phyloP scores from a whole-genome alignment of 64 coral and sea anemone species.

The Stichodactyla mertensii region DNA sequence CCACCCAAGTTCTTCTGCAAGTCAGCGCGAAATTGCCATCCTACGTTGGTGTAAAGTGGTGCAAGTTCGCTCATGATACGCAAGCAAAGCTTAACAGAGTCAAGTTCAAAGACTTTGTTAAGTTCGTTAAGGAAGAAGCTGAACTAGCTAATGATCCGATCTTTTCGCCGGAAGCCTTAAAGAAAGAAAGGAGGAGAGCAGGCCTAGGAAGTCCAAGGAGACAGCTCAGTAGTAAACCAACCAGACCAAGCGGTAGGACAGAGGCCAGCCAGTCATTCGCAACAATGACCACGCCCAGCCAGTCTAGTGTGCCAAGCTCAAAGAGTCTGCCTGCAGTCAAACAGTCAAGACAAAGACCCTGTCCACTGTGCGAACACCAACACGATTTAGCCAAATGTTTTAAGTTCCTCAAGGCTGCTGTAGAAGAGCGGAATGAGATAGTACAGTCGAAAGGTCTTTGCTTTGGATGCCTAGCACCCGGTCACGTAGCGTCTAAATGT shows the following conservation, averaged over 20 bases:
- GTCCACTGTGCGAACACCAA: neutral
- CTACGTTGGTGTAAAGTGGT: constrained; percentile 29
- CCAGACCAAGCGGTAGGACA: no score
- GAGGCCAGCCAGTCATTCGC: no score
- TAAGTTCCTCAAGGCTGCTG: neutral
- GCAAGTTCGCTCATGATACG: neutral
- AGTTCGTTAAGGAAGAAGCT: constrained; percentile 42
- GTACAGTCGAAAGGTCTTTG: neutral
- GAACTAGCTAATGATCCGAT: constrained; percentile 35
- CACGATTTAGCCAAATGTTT: neutral
- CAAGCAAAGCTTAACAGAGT: neutral
- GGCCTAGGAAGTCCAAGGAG: neutral
- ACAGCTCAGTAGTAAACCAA: neutral
- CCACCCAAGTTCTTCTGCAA: constrained; percentile 17
- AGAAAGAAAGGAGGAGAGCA: neutral
- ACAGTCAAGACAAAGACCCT: neutral
- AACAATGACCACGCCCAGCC: neutral
- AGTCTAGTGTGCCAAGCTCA: no score
- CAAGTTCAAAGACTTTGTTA: constrained; percentile 1
- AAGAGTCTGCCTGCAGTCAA: no score
- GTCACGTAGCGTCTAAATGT: constrained; percentile 32
- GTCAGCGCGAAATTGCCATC: constrained; percentile 24
- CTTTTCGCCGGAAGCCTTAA: constrained; percentile 47
- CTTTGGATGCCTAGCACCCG: constrained; percentile 14
- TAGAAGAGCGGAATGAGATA: neutral